Percentiles rank a stretch among this genome's conserved stretches.
Conservation (phyloP, 2,113 vertebrate species). For the Promerops cafer region DNA sequence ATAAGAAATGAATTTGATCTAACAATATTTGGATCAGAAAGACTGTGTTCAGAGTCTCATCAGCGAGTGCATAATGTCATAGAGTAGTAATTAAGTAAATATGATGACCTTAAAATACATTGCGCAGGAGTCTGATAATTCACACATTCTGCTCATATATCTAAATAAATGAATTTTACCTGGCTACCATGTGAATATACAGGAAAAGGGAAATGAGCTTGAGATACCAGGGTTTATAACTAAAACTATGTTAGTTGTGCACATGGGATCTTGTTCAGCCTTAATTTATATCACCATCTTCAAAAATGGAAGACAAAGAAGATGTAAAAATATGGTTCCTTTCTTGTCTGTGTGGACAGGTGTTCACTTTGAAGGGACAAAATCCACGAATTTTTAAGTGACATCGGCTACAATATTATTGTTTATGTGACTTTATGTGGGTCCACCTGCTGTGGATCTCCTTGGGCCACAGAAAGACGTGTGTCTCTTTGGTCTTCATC, state of each 20-base stretch:
- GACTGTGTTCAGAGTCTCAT: neutral
- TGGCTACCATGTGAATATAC: neutral
- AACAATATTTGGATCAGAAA: neutral
- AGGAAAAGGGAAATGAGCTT: neutral
- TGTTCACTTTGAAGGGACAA: neutral
- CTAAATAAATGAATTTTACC: neutral
- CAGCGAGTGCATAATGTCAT: neutral
- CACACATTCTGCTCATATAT: neutral
- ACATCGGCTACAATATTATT: neutral
- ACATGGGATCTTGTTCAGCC: neutral
- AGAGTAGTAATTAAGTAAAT: neutral
- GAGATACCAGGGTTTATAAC: neutral
- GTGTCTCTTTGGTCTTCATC: neutral
- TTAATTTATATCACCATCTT: neutral
- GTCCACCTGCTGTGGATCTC: neutral
- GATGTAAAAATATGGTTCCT: neutral
- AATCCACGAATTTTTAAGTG: neutral
- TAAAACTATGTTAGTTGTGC: neutral
- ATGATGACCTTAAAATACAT: neutral
- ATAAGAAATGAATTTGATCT: neutral
- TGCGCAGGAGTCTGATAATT: neutral
- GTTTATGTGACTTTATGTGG: neutral
- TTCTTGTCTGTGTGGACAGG: neutral
- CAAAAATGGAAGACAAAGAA: neutral
- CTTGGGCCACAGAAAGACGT: too few relatives aligned